Conservation (phyloP, 2,113 vertebrate species). For the Mustela nigripes region DNA sequence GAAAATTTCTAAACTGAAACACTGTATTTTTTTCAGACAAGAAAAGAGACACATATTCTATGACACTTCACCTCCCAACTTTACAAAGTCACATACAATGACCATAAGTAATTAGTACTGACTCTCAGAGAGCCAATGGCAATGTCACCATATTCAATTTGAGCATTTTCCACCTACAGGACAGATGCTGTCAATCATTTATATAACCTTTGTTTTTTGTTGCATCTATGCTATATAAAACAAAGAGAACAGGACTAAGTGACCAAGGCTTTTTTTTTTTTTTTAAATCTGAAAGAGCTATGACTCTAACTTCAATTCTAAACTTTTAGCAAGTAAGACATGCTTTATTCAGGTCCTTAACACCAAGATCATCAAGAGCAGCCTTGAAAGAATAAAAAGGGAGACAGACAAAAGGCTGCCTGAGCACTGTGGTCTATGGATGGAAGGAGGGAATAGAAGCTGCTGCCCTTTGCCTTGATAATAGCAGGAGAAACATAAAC, state of each 20-base stretch:
- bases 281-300: background rate
- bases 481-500: conserved; percentile 44
- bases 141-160: background rate
- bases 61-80: background rate
- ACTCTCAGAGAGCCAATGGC: background rate
- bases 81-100: background rate
- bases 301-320: background rate
- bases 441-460: background rate
- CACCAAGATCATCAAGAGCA: background rate
- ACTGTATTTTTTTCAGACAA: conserved; percentile 1
- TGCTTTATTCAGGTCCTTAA: conserved; percentile 39
- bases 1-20: conserved; percentile 10
- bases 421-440: background rate
- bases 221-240: background rate
- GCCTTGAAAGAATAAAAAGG: background rate
- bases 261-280: background rate
- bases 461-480: background rate
- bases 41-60: background rate
- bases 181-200: background rate
- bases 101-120: background rate
- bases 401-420: background rate
- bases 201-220: background rate
- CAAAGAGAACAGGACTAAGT: background rate
- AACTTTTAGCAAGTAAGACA: conserved; percentile 42
- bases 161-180: background rate